Conservation (phyloP, 2,113 vertebrate genomes). For the Penelope pileata region DNA sequence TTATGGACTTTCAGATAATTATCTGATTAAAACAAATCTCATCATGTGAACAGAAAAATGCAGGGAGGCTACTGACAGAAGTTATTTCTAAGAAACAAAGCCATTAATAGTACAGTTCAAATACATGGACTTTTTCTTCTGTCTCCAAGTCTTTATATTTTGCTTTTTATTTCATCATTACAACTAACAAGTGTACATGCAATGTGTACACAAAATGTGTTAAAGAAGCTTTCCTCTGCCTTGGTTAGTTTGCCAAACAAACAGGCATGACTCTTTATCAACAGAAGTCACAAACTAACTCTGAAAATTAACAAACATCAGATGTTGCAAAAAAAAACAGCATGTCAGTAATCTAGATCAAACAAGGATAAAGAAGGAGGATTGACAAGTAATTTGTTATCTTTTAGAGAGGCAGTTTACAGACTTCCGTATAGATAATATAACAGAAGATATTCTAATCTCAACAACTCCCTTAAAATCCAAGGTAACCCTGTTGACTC, state of each 20-base stretch:
- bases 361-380: slow-evolving; percentile 34
- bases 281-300: not conserved
- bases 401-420: slow-evolving; percentile 22
- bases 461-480: slow-evolving; percentile 8
- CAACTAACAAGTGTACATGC: not conserved
- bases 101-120: not conserved
- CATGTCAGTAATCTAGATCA: slow-evolving; percentile 7
- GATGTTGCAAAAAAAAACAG: not conserved
- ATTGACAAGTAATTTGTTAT: slow-evolving; percentile 22
- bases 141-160: not conserved
- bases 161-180: not conserved
- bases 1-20: not conserved
- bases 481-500: slow-evolving; percentile 2
- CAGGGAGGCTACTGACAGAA: not conserved
- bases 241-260: not conserved
- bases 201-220: not conserved
- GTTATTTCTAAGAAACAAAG: not conserved
- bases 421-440: slow-evolving; percentile 31
- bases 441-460: not conserved
- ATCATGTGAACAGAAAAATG: not conserved
- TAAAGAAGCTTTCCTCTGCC: accelerated
- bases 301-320: slow-evolving; percentile 13
- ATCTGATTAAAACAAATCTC: not conserved
- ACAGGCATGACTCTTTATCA: slow-evolving; percentile 7
- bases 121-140: not conserved